Evolutionary conservation across 37 sponge, comb jelly and placozoan species (phyloP).

Genomic region (Ephydatia muelleri): DNA sequence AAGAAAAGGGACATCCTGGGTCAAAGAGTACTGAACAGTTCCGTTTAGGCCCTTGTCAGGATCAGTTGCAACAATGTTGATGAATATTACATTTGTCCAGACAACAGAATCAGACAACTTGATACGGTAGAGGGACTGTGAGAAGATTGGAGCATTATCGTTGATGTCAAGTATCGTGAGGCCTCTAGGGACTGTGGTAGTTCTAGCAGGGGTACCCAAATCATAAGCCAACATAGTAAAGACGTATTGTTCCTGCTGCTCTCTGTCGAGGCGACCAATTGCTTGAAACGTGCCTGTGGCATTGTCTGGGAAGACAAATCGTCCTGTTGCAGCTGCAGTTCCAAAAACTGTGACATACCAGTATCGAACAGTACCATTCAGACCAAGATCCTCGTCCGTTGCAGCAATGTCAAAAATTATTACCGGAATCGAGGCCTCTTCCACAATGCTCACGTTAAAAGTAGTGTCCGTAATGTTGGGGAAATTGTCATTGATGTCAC

Average conservation of each 20-base stretch:
- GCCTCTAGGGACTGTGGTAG: neutral
- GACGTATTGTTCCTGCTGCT: neutral
- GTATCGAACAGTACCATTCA: slow-evolving; percentile 30
- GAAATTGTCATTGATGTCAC: slow-evolving; percentile 62
- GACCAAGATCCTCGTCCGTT: slow-evolving; percentile 42
- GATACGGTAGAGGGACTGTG: neutral
- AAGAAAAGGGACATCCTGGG: neutral
- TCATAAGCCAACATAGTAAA: neutral
- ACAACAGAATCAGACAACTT: neutral
- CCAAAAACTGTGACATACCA: slow-evolving; percentile 6
- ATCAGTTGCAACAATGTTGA: slow-evolving; percentile 24
- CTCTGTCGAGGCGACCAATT: slow-evolving; percentile 23
- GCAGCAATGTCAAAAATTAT: slow-evolving; percentile 20
- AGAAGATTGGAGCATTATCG: slow-evolving; percentile 51
- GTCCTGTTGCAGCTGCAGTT: slow-evolving; percentile 3
- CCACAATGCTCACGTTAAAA: slow-evolving; percentile 3
- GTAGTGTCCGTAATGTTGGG: slow-evolving; percentile 27
- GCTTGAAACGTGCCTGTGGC: slow-evolving; percentile 8
- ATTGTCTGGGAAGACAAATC: slow-evolving; percentile 15
- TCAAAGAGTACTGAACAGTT: slow-evolving; percentile 18
- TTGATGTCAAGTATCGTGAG: slow-evolving; percentile 51
- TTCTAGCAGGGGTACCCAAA: neutral
- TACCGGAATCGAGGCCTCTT: slow-evolving; percentile 16
- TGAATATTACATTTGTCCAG: neutral
- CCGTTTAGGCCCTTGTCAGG: slow-evolving; percentile 44